Base-by-base conservation (phyloP, 2,888 invertebrate genomes). In the Sisyra terminalis region DNA sequence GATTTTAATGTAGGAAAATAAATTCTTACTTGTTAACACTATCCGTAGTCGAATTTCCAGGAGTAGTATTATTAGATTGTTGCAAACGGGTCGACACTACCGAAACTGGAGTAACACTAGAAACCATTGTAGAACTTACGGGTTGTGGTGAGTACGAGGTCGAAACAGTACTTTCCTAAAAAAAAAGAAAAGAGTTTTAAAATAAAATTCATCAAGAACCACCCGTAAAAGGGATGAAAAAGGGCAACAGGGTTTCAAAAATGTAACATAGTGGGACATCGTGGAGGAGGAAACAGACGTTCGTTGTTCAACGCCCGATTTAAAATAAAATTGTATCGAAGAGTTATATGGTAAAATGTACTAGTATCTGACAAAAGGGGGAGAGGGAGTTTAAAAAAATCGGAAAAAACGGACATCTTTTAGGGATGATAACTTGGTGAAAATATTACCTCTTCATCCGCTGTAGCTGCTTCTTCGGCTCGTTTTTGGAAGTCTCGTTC, bases 401-500 rank as follows among this genome's bases (percentile, higher is more conserved):
- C 2, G 13, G 4, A 30, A 29, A 29, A 6, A 39, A 14, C 9
- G 11, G 24, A 38, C 17, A 34, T 29, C n/a, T 10, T 4, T 17
- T 24, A 39, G 5, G 29, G 7, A 18, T 13, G 18, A 24, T 18
- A 5, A 2, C 8, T 10, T 8, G 4, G 17, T 15, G 29, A 15
- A 34, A 32, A 67, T 54, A n/a, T n/a, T n/a, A 70, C 68, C 47
- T 76, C 79, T 40, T 81, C 81, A 43, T 78, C 80, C 51, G 75
- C 81, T 49, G 70, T 75, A 44, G 71, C 74, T 29, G 72, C 71
- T 62, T 89, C 87, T 55, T 83, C 80, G 3, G 90, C 92, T 39
- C 94, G 70, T 40, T 88, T 73, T 58, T 94, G 92, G 60, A 96
- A 96, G 63, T 96, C 94, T 46, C 86, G 71, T 58, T 96, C 94